These are phyloP conservation scores for Pogonomyrmex barbatus DNA, from an alignment of 1,140 invertebrate species.

Conservation along the genomic window DNA sequence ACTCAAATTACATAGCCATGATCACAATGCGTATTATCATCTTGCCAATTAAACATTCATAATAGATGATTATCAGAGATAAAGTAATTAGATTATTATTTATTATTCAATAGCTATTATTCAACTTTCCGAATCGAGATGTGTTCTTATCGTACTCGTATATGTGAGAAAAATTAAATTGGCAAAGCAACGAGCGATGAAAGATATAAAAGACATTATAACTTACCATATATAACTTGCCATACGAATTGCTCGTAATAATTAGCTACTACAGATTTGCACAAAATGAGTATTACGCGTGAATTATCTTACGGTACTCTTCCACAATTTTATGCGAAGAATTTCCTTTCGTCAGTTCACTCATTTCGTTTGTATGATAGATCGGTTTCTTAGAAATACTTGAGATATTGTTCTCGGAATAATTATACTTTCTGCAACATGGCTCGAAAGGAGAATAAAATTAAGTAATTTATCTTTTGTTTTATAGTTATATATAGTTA, in stretches of 20 bases:
- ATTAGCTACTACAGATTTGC: constrained; percentile 26
- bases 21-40: background rate
- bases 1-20: background rate
- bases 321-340: constrained; percentile 17
- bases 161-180: constrained; percentile 16
- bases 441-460: constrained; percentile 1
- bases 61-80: background rate
- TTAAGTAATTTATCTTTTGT: constrained; percentile 6
- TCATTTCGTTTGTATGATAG: constrained; percentile 12
- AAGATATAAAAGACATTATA: background rate
- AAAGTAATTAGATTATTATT: constrained; percentile 16
- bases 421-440: background rate
- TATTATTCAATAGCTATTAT: background rate
- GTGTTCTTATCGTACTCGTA: background rate
- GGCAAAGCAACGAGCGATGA: background rate
- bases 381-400: constrained; percentile 9
- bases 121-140: background rate
- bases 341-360: constrained; percentile 25
- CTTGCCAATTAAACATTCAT: background rate
- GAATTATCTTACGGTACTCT: constrained; percentile 38
- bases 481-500: background rate
- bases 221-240: background rate
- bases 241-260: constrained; percentile 3
- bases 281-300: constrained; percentile 40
- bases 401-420: constrained; percentile 5